phyloP scores from a whole-genome alignment of 2,113 vertebrate species.

The Myxocyprinus asiaticus region DNA sequence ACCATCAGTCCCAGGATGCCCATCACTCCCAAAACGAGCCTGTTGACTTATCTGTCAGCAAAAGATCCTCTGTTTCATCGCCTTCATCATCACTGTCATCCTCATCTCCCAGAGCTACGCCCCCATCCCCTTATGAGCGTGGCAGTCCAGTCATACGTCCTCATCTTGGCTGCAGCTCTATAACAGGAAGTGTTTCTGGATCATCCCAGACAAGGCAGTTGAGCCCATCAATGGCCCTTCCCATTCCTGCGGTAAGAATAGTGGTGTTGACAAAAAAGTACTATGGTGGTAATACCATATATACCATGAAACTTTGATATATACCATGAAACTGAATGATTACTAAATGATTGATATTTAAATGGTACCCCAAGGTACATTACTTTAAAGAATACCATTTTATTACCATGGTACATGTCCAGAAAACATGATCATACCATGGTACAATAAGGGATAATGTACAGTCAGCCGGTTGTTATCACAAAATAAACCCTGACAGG shows the following conservation, averaged over 20 bases:
- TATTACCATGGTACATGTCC: no score
- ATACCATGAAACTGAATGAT: no score
- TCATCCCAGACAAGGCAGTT: slow-evolving; percentile 43
- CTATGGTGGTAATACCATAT: no score
- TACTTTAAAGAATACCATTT: no score
- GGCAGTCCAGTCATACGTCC: slow-evolving; percentile 73
- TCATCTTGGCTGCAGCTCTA: slow-evolving; percentile 72
- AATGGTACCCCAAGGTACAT: no score
- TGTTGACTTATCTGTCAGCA: slow-evolving; percentile 92
- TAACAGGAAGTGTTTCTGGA: slow-evolving; percentile 54
- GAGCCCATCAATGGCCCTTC: slow-evolving; percentile 31
- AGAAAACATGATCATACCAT: no score
- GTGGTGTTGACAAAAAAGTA: not conserved
- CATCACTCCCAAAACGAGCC: slow-evolving; percentile 88
- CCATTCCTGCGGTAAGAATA: slow-evolving; percentile 43
- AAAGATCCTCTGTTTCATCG: slow-evolving; percentile 84
- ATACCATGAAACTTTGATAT: no score
- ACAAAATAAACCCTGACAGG: no score
- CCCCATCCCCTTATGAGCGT: slow-evolving; percentile 69
- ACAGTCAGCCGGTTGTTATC: no score
- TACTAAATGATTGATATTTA: no score
- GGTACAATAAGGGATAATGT: no score
- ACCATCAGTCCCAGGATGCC: slow-evolving; percentile 63
- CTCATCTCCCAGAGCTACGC: slow-evolving; percentile 72
- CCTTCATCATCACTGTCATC: slow-evolving; percentile 79